Percentiles rank a stretch among this genome's conserved stretches.
Evolutionary conservation across 2,888 invertebrate genomes (phyloP).

Genomic region (Apotomis turbidana): DNA sequence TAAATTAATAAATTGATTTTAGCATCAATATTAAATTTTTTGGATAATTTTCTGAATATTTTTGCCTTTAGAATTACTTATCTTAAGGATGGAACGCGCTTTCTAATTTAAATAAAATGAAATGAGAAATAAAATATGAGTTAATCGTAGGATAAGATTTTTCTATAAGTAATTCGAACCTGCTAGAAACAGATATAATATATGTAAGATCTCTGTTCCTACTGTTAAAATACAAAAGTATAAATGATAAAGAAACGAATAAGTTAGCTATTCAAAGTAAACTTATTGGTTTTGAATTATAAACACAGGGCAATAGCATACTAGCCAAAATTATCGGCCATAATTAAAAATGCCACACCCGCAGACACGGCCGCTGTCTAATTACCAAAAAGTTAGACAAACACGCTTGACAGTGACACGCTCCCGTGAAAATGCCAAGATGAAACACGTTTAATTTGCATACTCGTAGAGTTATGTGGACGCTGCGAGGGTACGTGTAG

Average conservation of each 20-base stretch:
- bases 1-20: too few species aligned
- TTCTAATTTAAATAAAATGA: too few species aligned
- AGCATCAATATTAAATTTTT: too few species aligned
- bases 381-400: slow-evolving; percentile 84
- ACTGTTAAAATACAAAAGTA: not conserved
- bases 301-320: slow-evolving; percentile 43
- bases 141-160: too few species aligned
- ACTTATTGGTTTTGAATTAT: not conserved
- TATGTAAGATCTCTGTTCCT: too few species aligned
- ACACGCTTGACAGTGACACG: slow-evolving; percentile 80
- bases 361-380: slow-evolving; percentile 77
- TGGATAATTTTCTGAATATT: too few species aligned
- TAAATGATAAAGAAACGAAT: not conserved
- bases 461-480: slow-evolving; percentile 45
- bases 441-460: slow-evolving; percentile 82
- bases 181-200: too few species aligned
- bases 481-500: not conserved
- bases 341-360: slow-evolving; percentile 82
- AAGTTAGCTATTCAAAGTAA: not conserved
- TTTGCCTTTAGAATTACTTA: too few species aligned
- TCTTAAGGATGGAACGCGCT: too few species aligned
- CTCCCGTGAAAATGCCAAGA: slow-evolving; percentile 81
- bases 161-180: too few species aligned
- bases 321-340: slow-evolving; percentile 73
- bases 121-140: too few species aligned